Base-by-base conservation (phyloP, 2,888 invertebrate genomes). In the Thumatha senex region DNA sequence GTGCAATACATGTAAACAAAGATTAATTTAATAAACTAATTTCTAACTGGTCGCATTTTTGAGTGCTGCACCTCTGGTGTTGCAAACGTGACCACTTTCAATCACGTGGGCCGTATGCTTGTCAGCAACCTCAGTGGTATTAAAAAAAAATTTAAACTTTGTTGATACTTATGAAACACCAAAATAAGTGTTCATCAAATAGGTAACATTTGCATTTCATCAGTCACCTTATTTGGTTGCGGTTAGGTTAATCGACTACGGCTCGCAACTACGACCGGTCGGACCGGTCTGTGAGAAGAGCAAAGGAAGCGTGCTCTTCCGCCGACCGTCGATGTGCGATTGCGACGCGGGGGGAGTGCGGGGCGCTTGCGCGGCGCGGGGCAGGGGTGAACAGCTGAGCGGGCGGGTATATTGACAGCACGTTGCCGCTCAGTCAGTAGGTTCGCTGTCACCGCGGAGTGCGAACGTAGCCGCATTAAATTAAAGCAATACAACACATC, bases 321-420 rank as follows among this genome's bases (percentile, higher is more conserved):
- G 55, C 42, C 60, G 51, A 53, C 46, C 51, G 66, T 45, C 58
- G 57, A 51, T 53, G 58, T 36, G 76, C 77, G 82, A 78, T 67
- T 82, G 82, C 60, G 67, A 60, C 64, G 68, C 63, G 75, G 60
- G 76, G 69, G 81, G 76, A 74, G 74, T 56, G 77, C 70, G 80
- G 78, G 72, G 73, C 71, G 80, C 75, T 67, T 67, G 77, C 80
- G 85, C 78, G 82, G 74, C 73, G 74, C 80, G 80, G 80, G 74
- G 80, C 75, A 72, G 83, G 77, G 78, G 79, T 76, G 84, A 92
- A 92, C 93, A 93, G 93, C 93, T 93, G 93, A 93, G 92, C 88
- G 87, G 72, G 71, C 79, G 77, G 82, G 87, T 90, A 92, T 93
- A 93, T 93, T 93, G 92, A 90, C 91, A 91, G 89, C 93, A 92